Percentiles rank a stretch among this genome's conserved stretches.
phyloP scores from a whole-genome alignment of 2,888 invertebrate species.

The Endomychus coccineus region DNA sequence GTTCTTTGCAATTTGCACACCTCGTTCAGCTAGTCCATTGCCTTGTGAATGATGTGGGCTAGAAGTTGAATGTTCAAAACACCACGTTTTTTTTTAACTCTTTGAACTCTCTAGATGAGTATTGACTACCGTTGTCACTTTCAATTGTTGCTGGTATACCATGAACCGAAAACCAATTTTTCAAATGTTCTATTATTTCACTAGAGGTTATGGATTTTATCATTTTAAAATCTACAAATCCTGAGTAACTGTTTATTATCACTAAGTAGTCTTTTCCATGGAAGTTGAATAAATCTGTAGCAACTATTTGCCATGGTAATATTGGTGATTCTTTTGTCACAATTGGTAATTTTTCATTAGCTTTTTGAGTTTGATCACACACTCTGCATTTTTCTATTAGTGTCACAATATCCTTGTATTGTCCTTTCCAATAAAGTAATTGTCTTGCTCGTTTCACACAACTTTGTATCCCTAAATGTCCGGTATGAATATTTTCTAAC shows the following conservation, averaged over 20 bases:
- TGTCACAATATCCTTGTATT: constrained; percentile 10
- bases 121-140: no score
- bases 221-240: constrained; percentile 12
- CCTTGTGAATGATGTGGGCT: constrained; percentile 11
- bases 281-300: constrained; percentile 11
- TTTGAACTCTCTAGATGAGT: no score
- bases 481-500: constrained; percentile 10
- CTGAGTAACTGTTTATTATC: constrained; percentile 14
- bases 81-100: no score
- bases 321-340: constrained; percentile 8
- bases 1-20: constrained; percentile 9
- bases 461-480: constrained; percentile 14
- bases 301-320: constrained; percentile 14
- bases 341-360: constrained; percentile 12
- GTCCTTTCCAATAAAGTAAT: constrained; percentile 13
- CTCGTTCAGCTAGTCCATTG: constrained; percentile 11
- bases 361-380: constrained; percentile 9
- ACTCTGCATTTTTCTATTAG: constrained; percentile 8
- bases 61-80: no score
- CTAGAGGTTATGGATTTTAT: no score
- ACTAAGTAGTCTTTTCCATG: constrained; percentile 10
- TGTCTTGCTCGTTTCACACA: constrained; percentile 13
- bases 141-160: no score
- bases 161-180: constrained; percentile 12
- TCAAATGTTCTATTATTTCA: constrained; percentile 10